Evolutionary conservation across 2,888 invertebrate genomes (phyloP).

Genomic region (Acheta domesticus): DNA sequence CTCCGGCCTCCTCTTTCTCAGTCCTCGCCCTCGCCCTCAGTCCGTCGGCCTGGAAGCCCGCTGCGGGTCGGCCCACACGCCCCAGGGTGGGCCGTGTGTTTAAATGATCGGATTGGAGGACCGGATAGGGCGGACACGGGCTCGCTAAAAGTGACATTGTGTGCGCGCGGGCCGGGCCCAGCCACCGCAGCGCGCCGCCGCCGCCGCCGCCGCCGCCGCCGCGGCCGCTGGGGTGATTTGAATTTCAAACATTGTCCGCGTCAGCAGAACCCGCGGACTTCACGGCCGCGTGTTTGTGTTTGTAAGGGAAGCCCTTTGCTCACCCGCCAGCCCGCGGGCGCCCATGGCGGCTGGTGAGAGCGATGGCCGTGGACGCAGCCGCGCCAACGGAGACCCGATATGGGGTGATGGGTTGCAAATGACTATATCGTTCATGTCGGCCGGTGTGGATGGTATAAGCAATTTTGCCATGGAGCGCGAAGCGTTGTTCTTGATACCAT

Average conservation of each 20-base stretch:
- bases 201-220: background rate
- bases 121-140: background rate
- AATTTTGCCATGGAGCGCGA: no score
- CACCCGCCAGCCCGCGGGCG: background rate
- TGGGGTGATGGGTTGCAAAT: no score
- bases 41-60: no score
- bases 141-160: background rate
- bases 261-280: conserved; percentile 9
- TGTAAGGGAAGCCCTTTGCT: background rate
- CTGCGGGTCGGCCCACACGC: background rate
- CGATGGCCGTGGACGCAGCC: no score
- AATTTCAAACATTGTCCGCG: conserved; percentile 18
- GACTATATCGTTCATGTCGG: no score
- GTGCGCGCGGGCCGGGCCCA: background rate
- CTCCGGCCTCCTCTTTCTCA: no score
- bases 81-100: background rate
- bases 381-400: no score
- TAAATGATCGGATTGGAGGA: background rate
- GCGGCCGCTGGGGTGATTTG: background rate
- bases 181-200: background rate
- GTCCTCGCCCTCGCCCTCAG: no score
- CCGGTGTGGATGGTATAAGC: no score
- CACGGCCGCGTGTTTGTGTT: conserved; percentile 7
- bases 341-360: no score
- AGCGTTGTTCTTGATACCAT: no score